Evolutionary conservation across 2,113 vertebrate genomes (phyloP).

Genomic region (Panthera leo): DNA sequence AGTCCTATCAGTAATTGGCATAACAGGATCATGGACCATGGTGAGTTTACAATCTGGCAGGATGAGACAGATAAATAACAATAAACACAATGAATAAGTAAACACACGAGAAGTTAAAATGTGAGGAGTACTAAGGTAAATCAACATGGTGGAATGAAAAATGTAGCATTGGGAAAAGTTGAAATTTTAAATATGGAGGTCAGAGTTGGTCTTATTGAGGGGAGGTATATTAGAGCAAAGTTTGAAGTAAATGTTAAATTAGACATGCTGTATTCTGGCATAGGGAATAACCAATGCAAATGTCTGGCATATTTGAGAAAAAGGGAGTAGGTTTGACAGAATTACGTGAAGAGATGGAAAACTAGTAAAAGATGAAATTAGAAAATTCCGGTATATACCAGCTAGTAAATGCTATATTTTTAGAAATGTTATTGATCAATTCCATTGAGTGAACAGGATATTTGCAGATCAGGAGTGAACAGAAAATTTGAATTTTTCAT

Average conservation of each 20-base stretch:
- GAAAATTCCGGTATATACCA: not conserved
- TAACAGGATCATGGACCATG: not conserved
- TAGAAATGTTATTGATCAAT: not conserved
- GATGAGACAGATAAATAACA: not conserved
- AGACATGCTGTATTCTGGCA: not conserved
- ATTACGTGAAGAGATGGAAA: not conserved
- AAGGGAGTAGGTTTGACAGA: not conserved
- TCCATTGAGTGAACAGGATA: not conserved
- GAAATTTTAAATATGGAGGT: not conserved
- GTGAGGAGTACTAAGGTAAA: not conserved
- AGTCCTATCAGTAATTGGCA: not conserved
- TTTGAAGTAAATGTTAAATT: not conserved
- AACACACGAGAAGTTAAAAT: not conserved
- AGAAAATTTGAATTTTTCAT: not conserved
- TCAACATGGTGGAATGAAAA: not conserved
- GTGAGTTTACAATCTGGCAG: not conserved
- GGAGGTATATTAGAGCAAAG: not conserved
- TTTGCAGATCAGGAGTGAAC: too few relatives aligned
- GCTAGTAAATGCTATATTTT: not conserved
- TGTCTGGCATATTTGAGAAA: not conserved
- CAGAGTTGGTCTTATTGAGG: not conserved
- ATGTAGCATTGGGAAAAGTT: not conserved
- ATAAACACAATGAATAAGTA: not conserved
- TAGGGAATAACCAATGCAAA: not conserved
- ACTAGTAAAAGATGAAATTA: not conserved